phyloP scores from a whole-genome alignment of 2,113 vertebrate genomes.

The Callospermophilus lateralis region DNA sequence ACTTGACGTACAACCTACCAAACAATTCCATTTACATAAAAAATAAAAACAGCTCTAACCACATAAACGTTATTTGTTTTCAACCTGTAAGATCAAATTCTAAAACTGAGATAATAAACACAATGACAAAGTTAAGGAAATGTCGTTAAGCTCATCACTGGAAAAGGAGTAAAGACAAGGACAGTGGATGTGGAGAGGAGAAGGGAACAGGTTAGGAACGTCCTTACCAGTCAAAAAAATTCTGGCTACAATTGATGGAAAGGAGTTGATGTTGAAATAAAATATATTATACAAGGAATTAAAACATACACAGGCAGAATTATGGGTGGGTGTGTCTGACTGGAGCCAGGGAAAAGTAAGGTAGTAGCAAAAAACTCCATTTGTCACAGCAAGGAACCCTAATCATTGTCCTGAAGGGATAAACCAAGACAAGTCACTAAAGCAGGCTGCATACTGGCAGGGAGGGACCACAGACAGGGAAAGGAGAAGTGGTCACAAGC shows the following conservation, averaged over 20 bases:
- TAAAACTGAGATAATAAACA: not conserved
- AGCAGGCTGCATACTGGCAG: not conserved
- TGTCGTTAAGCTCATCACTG: not conserved
- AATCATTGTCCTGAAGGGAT: not conserved
- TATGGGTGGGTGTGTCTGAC: not conserved
- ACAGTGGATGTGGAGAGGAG: accelerated
- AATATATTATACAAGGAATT: not conserved
- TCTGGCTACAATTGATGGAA: not conserved
- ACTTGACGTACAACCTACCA: no score
- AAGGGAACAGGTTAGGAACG: no score
- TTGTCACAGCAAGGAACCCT: not conserved
- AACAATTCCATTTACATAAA: no score
- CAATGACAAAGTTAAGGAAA: not conserved
- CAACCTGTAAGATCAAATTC: not conserved
- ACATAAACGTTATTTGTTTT: not conserved
- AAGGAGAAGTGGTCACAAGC: not conserved
- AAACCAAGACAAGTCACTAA: not conserved
- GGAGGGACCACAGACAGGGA: not conserved
- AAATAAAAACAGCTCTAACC: not conserved
- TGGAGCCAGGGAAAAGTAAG: not conserved
- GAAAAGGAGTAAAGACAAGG: not conserved
- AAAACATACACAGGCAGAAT: not conserved
- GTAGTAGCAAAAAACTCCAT: not conserved
- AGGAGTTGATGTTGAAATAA: not conserved
- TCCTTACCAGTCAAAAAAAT: not conserved